Base-by-base conservation (phyloP, 2,797 vertebrate genomes). In the Parauchenoglanis punctatus region DNA sequence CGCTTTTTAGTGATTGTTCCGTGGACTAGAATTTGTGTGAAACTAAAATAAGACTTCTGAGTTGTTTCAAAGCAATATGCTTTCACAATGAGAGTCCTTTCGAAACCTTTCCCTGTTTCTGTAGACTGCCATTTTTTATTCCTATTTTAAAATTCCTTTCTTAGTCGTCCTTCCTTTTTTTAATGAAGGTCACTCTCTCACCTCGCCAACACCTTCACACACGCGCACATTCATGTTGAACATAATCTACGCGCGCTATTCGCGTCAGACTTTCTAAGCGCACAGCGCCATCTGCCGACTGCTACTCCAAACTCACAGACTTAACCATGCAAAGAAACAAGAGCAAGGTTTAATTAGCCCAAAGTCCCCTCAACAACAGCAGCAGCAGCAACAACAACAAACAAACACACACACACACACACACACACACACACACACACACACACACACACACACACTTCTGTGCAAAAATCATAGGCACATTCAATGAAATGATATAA, bases 251-350 rank as follows among this genome's bases (percentile, higher is more conserved):
- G 31, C 81, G 58, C 20, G 18, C 10, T 11, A 52, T 40, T n/a
- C 35, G 15, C 72, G 15, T 28, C 44, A 76, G 59, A 46, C 88
- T 78, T 86, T 85, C 46, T 72, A 85, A 90, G 87, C 68, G 84
- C 56, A 89, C 83, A 91, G 87, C 91, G 91, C 90, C 91, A 91
- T 91, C 91, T 91, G 86, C 90, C 85, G 91, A 72, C 85, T n/a
- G 68, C 5, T 40, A 44, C 76, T 6, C 12, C 28, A 77, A 15
- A 28, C 80, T 46, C 70, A 58, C 67, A 6, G 35, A 44, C 20
- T 72, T 44, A 58, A 58, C 65, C 67, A 84, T 72, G 49, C 65
- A 84, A 72, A 56, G 52, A 84, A 72, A 84, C 81, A 44, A 25
- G 56, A 28, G 80, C 59, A 65, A 49, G 80, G 80, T 11, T 82